Evolutionary conservation across 2,888 invertebrate species (phyloP).

Genomic region (Scaptodrosophila latifasciaeformis): DNA sequence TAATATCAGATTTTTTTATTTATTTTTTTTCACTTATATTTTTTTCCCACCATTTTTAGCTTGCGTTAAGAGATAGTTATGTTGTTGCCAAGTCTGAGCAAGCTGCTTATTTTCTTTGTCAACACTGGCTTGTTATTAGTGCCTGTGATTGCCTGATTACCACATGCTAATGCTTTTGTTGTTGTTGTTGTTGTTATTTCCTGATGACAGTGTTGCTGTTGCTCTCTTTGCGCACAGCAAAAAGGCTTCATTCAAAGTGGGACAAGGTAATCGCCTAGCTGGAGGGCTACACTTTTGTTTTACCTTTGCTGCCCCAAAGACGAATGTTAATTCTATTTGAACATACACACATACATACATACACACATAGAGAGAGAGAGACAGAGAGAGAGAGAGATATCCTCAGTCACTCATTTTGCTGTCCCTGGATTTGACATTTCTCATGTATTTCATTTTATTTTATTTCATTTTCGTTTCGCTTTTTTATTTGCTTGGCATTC

Average conservation of each 20-base stretch:
- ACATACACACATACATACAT: constrained; percentile 29
- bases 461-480: constrained; percentile 19
- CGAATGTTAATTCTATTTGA: constrained; percentile 68
- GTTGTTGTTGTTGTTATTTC: not conserved
- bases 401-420: constrained; percentile 3
- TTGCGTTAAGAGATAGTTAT: too few relatives aligned
- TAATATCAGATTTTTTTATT: too few relatives aligned
- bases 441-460: too few relatives aligned
- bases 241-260: too few relatives aligned
- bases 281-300: constrained; percentile 40
- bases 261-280: constrained; percentile 26
- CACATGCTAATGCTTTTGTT: constrained; percentile 50
- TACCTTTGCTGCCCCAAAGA: constrained; percentile 43
- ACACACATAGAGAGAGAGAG: not conserved
- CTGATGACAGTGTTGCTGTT: not conserved
- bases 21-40: too few relatives aligned
- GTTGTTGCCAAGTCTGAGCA: too few relatives aligned
- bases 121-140: too few relatives aligned
- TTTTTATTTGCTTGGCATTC: constrained; percentile 48
- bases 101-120: too few relatives aligned
- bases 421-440: not conserved
- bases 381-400: constrained; percentile 14
- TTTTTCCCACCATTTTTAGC: too few relatives aligned
- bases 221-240: constrained; percentile 2
- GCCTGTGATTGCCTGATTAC: too few relatives aligned